Percentiles rank a stretch among this genome's conserved stretches.
Conservation (phyloP, 1,140 invertebrate species). For the Notospermus geniculatus region DNA sequence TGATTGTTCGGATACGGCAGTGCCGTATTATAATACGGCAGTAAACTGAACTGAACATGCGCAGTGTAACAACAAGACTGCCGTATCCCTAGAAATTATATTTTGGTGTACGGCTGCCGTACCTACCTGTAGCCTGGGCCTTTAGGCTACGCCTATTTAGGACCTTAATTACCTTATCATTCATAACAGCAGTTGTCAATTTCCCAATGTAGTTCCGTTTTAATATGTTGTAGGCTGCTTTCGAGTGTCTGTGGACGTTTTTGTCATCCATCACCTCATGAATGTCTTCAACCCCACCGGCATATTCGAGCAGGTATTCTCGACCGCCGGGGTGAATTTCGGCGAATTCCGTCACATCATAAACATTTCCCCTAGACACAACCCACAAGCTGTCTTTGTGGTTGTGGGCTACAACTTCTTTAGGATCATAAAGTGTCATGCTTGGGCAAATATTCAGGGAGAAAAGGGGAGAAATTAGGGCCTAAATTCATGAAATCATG, state of each 20-base stretch:
- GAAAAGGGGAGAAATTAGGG: no score
- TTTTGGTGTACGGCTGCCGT: no score
- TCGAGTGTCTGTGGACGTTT: constrained; percentile 47
- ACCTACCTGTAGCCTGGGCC: no score
- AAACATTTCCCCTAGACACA: constrained; percentile 41
- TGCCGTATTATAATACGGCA: no score
- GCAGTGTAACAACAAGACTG: no score
- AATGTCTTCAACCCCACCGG: constrained; percentile 40
- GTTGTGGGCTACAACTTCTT: no score
- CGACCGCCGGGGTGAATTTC: constrained; percentile 53
- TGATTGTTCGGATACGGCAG: no score
- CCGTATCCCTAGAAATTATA: no score
- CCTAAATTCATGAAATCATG: no score
- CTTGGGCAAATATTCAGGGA: no score
- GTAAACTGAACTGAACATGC: no score
- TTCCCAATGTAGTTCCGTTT: constrained; percentile 48
- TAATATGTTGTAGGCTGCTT: constrained; percentile 52
- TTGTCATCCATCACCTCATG: constrained; percentile 41
- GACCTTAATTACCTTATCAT: constrained; percentile 1
- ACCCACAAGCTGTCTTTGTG: constrained; percentile 21
- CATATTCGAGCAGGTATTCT: constrained; percentile 41
- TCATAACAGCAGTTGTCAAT: background rate
- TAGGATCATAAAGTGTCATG: no score
- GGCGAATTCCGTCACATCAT: constrained; percentile 53
- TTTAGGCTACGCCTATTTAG: background rate